phyloP scores from a whole-genome alignment of 2,888 invertebrate species.

The Cataglyphis albicans region DNA sequence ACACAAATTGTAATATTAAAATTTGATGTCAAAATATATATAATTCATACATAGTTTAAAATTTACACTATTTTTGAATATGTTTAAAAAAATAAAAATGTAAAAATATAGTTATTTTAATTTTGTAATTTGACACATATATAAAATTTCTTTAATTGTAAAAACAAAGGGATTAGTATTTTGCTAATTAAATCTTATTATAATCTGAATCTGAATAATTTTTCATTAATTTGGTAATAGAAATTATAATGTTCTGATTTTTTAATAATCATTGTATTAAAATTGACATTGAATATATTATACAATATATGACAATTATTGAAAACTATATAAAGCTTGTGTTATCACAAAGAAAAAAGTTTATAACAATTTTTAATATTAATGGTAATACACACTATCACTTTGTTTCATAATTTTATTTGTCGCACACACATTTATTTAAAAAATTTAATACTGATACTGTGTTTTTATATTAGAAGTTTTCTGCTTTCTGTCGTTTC shows the following conservation, averaged over 20 bases:
- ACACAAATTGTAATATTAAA: not conserved
- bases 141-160: not conserved
- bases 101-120: conserved; percentile 1
- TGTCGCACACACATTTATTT: not conserved
- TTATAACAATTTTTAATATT: conserved; percentile 7
- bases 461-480: conserved; percentile 26
- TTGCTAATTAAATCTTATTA: not conserved
- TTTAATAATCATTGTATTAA: not conserved
- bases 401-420: not conserved
- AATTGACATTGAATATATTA: not conserved
- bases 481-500: conserved; percentile 29
- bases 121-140: not conserved
- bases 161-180: not conserved
- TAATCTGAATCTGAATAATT: not conserved
- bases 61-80: not conserved
- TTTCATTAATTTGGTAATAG: not conserved
- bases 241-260: not conserved
- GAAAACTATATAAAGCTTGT: not conserved
- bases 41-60: not conserved
- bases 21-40: not conserved
- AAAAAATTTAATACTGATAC: conserved; percentile 8
- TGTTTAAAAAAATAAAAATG: conserved; percentile 7
- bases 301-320: not conserved
- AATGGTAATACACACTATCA: conserved; percentile 7
- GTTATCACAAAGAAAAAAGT: not conserved